Base-by-base conservation (phyloP, 2,113 vertebrate species). In the Centropus unirufus region DNA sequence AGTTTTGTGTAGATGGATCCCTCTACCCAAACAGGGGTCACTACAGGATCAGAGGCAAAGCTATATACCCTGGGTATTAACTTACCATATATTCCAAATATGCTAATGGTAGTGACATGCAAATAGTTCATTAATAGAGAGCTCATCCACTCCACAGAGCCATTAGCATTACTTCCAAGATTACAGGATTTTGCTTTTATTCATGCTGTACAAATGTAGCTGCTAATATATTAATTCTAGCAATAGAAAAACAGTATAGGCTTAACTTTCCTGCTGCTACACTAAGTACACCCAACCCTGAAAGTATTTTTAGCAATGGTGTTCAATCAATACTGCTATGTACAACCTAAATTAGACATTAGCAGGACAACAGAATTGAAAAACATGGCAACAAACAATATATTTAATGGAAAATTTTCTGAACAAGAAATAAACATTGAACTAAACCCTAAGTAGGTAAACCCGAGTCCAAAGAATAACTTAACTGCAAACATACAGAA, bases 231-330 rank as follows among this genome's bases (percentile, higher is more conserved):
- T 83, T 77, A 55, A 77, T 29, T 83, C n/a, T 91, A 94, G 68
- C 92, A 92, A 92, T 34, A 90, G 77, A 58, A 91, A 64, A 92
- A 85, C 7, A 78, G 79, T 54, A 94, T 26, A 93, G 87, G 92
- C 70, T 87, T 83, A 96, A 93, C 96, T 94, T 92, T 90, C 73
- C 92, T 94, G 61, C 66, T 67, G 80, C 77, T 87, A 68, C 67
- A 87, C 81, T 92, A 92, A 97, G 89, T 93, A 92, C 84, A 92
- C 67, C 92, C 92, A 95, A 81, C 90, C 78, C 93, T 59, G 57
- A 77, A 89, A 96, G 93, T 97, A 98, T 97, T 98, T 98, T 98
- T 97, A 97, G 96, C 87, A 83, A 95, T 92, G 22, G 40, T 92
- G 87, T 96, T 97, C 92, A 95, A 98, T 97, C 96, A 97, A 97